Conservation (phyloP, 2,888 invertebrate genomes). For the Yponomeuta sedellus region DNA sequence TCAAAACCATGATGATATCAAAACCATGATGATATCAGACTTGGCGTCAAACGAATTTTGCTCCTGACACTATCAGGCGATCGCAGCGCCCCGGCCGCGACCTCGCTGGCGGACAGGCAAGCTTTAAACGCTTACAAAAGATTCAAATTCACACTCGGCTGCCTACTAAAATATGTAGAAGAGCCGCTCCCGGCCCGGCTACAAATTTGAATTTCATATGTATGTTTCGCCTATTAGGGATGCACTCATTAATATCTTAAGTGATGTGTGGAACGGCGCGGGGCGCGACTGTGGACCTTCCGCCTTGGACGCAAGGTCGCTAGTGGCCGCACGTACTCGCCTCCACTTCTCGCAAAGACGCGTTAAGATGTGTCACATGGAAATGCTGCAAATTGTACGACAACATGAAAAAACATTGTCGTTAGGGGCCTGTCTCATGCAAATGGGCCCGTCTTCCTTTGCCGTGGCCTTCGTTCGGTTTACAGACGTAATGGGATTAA, state of each 20-base stretch:
- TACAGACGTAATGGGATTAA: not conserved
- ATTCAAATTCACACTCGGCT: conserved; percentile 75
- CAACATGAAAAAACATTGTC: conserved; percentile 71
- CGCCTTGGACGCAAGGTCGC: conserved; percentile 27
- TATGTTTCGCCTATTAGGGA: conserved; percentile 75
- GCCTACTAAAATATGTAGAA: conserved; percentile 75
- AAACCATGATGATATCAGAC: no score
- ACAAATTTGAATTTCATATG: conserved; percentile 77
- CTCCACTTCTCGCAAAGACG: conserved; percentile 56
- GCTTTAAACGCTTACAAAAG: conserved; percentile 72
- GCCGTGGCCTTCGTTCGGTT: conserved; percentile 30
- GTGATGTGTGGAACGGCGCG: conserved; percentile 59
- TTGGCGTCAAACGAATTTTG: no score
- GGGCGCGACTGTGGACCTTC: conserved; percentile 36
- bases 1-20: no score
- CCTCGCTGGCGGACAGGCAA: conserved; percentile 22
- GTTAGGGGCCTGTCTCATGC: conserved; percentile 30
- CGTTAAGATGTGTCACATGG: conserved; percentile 68
- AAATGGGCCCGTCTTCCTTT: conserved; percentile 36
- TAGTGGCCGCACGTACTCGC: conserved; percentile 24
- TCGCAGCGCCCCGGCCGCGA: no score
- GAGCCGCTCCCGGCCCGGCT: conserved; percentile 66
- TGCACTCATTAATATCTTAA: conserved; percentile 77
- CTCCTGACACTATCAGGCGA: no score
- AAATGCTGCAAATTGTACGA: conserved; percentile 73